Evolutionary conservation across 2,113 vertebrate species (phyloP).

Genomic region (Mesitornis unicolor): DNA sequence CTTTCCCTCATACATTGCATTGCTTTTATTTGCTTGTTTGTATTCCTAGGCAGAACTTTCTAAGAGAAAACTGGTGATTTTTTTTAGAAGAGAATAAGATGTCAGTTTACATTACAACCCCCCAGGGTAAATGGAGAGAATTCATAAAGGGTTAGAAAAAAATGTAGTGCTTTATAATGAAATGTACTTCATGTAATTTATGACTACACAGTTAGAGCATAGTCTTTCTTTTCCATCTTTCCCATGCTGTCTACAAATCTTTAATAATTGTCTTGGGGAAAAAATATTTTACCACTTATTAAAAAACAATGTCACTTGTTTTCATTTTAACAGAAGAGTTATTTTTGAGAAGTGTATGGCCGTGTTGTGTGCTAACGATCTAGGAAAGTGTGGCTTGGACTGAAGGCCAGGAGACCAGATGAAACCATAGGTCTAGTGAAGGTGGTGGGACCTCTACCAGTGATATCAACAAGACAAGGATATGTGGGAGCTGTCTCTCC

Average conservation of each 20-base stretch:
- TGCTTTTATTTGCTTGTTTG: conserved; percentile 45
- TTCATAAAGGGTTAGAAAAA: conserved; percentile 72
- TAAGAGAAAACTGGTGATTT: conserved; percentile 53
- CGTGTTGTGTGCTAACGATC: fast-evolving
- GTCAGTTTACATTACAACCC: conserved; percentile 75
- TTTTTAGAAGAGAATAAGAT: conserved; percentile 74
- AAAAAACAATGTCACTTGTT: conserved; percentile 47
- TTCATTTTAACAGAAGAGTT: background rate
- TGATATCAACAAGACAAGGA: background rate
- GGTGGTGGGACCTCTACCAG: background rate
- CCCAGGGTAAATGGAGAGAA: conserved; percentile 67
- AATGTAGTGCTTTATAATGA: conserved; percentile 72
- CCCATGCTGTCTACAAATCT: conserved; percentile 4
- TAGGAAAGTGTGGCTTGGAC: too few relatives aligned
- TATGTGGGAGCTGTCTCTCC: background rate
- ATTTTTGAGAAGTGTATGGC: background rate
- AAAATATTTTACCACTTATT: conserved; percentile 52
- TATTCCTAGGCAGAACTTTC: conserved; percentile 25
- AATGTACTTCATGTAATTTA: conserved; percentile 76
- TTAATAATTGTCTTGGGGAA: conserved; percentile 55
- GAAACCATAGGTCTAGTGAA: background rate
- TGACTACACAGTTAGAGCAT: conserved; percentile 51
- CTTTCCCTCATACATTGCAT: background rate
- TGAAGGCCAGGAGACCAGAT: background rate
- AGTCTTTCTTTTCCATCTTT: conserved; percentile 59